phyloP scores from a whole-genome alignment of 2,888 invertebrate genomes.

The Campoletis raptor region DNA sequence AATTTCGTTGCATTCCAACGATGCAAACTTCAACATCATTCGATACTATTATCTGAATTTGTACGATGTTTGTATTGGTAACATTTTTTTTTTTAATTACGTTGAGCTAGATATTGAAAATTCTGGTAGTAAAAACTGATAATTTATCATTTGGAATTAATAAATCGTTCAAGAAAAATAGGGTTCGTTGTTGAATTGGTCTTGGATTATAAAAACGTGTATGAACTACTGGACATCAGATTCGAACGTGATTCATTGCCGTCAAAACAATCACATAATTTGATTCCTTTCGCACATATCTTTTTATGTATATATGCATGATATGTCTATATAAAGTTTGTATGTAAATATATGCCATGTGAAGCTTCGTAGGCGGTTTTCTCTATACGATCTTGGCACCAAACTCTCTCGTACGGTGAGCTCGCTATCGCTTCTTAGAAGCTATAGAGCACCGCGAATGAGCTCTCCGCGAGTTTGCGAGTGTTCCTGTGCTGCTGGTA shows the following conservation, averaged over 20 bases:
- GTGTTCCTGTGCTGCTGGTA: slow-evolving; percentile 50
- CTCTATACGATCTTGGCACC: slow-evolving; percentile 40
- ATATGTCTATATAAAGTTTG: slow-evolving; percentile 19
- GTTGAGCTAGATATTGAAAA: neutral
- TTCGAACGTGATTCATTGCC: neutral
- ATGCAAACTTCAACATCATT: no score
- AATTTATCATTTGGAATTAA: neutral
- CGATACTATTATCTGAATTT: neutral
- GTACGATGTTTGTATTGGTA: neutral
- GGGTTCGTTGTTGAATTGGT: neutral
- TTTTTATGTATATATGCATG: neutral
- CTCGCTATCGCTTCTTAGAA: slow-evolving; percentile 77
- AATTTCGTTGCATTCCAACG: no score
- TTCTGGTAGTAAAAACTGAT: neutral
- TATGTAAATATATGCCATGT: slow-evolving; percentile 26
- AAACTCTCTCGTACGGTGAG: slow-evolving; percentile 30
- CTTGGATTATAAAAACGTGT: neutral
- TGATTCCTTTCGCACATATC: slow-evolving; percentile 20
- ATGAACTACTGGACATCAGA: neutral
- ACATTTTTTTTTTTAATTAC: neutral
- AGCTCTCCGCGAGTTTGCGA: slow-evolving; percentile 64
- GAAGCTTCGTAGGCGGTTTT: slow-evolving; percentile 63
- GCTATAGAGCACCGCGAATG: slow-evolving; percentile 73
- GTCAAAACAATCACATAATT: slow-evolving; percentile 49
- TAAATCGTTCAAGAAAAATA: neutral